Evolutionary conservation across 2,888 invertebrate species (phyloP), one percentile per base, ranked within the genome.

Genomic region (Chymomyza amoena): DNA sequence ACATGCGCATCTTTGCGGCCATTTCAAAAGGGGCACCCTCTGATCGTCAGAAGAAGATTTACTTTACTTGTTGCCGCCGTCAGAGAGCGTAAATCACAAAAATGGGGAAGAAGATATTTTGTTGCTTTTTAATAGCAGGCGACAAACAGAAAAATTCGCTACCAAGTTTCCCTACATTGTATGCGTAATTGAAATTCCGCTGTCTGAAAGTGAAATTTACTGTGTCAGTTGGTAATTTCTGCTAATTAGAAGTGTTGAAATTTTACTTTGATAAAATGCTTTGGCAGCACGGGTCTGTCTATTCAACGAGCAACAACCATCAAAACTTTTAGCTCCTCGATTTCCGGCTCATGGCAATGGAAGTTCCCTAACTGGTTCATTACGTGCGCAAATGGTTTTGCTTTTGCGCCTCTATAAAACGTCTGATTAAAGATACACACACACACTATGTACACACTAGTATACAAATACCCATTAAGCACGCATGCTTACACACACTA

Each of bases 231-330:
- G 80, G 80, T 77, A 79, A 84, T 88, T 87, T 76, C 76, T 77
- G 86, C 90, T 88, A 89, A 89, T 89, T 89, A 90, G 90, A 81
- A 77, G 90, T 88, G 90, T 81, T 81, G 80, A 89, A 89, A 81
- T 73, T 50, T 62, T 20, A 57, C 64, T 64, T 73, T 73, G 70
- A 72, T 76, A 72, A 72, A 77, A 76, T 68, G 74, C 65, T 60
- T 36, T 52, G 36, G 6, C n/a, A 7, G 61, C 25, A 57, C 15
- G n/a, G 25, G 25, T 25, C 32, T 32, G 25, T 25, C 32, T 32
- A 32, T 32, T 7, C 39, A 13, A 13, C 39, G 2, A 45, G 39
- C 39, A 45, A 2, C 39, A 45, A 45, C 10, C 13, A 45, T 45
- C 39, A 45, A 45, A 45, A 45, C 13, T 45, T 7, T 64, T 64